Conservation (phyloP, 2,797 vertebrate genomes). For the Tragopan temminckii region DNA sequence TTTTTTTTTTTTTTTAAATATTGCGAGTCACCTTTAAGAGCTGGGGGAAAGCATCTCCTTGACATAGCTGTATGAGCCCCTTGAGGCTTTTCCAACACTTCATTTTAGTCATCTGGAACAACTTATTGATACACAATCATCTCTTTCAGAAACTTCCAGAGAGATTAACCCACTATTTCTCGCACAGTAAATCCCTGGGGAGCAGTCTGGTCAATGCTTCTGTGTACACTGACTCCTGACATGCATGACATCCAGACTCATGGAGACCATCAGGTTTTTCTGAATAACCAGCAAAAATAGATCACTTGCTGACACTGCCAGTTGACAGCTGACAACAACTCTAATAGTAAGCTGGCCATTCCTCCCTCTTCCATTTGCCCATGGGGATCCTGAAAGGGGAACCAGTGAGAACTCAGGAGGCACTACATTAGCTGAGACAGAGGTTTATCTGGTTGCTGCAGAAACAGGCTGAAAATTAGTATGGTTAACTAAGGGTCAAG, state of each 20-base stretch:
- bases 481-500: background rate
- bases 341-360: background rate
- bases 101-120: slow-evolving; percentile 56
- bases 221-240: background rate
- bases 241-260: background rate
- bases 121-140: slow-evolving; percentile 29
- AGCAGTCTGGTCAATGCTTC: background rate
- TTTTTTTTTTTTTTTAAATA: background rate
- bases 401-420: background rate
- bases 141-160: slow-evolving; percentile 41
- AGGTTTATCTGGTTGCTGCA: background rate
- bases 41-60: background rate
- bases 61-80: background rate
- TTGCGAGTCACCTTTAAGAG: background rate
- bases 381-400: background rate
- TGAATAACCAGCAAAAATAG: slow-evolving; percentile 19
- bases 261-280: background rate
- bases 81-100: slow-evolving; percentile 18
- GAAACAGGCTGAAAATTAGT: background rate
- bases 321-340: background rate
- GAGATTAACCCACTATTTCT: slow-evolving; percentile 27
- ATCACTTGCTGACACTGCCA: background rate
- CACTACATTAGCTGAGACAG: background rate
- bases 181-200: background rate
- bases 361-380: background rate